Base-by-base conservation (phyloP, 1,140 invertebrate genomes). In the Drosophila hydei region DNA sequence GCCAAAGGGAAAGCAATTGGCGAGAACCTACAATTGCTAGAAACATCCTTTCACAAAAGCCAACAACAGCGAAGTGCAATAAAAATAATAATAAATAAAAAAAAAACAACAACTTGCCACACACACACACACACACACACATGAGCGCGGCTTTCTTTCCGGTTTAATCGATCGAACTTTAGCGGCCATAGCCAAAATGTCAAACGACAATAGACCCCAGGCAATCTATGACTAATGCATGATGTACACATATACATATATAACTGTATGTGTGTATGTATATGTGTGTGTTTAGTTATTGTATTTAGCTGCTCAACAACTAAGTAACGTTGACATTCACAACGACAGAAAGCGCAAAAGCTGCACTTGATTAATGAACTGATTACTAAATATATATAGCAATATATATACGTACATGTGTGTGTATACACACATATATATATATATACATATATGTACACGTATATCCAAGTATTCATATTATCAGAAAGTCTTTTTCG, bases 1-100 rank as follows among this genome's bases (percentile, higher is more conserved):
- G 71, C 56, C 68, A 51, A 75, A 75, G 50, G 55, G 67, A 75
- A 75, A 71, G 68, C 51, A 33, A 48, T 43, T 40, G 18, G 11
- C 51, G 23, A 55, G 21, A 9, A 42, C 45, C n/a, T 60, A 27
- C 23, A 33, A 38, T 48, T 23, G 18, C 43, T 63, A 43, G 36
- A 27, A 51, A 25, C 56, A 61, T 68, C 65, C 65, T 68, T 68
- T 68, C 65, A 61, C 65, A 45, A 51, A 16, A n/a, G n/a, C n/a
- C 14, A 6, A 33, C 14, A 25, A 7, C 45, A 48, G n/a, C 45
- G 3, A 47, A 47, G 23, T 21, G 45, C 21, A 25, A 47, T 50
- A 16, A 30, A 30, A 27, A 7, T 30, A 30, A 27, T 27, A 27
- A 27, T 11, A 50, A 27, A 16, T 5, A 11, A 7, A 30, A 50